Evolutionary conservation across 2,888 invertebrate species (phyloP).

Genomic region (Homarus gammarus): DNA sequence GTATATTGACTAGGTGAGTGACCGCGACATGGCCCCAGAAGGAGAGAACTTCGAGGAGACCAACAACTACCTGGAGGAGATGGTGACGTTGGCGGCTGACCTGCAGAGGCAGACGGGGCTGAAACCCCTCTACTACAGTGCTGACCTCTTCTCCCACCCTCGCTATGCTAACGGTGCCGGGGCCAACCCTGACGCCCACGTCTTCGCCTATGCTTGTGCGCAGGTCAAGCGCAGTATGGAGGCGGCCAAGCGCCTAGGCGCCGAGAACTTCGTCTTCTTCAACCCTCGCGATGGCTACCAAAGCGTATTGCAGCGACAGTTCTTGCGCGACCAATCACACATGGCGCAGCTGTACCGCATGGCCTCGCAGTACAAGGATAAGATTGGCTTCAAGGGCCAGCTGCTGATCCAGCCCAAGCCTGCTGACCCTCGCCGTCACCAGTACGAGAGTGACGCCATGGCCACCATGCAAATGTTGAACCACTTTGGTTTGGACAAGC

Average conservation of each 20-base stretch:
- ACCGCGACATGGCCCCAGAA: constrained; percentile 80
- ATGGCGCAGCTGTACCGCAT: constrained; percentile 75
- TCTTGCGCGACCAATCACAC: constrained; percentile 73
- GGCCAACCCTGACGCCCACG: constrained; percentile 72
- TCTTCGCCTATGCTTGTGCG: constrained; percentile 74
- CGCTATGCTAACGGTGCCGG: constrained; percentile 77
- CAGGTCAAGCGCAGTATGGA: constrained; percentile 72
- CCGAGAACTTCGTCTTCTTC: constrained; percentile 76
- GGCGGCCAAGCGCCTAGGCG: constrained; percentile 69
- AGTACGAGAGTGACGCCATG: constrained; percentile 73
- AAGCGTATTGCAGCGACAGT: constrained; percentile 72
- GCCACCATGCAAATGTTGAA: constrained; percentile 67
- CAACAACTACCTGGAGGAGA: constrained; percentile 79
- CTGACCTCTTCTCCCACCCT: constrained; percentile 80
- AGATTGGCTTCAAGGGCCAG: constrained; percentile 74
- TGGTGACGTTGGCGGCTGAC: constrained; percentile 78
- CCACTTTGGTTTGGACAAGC: constrained; percentile 71
- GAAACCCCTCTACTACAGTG: constrained; percentile 80
- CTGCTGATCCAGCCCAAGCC: constrained; percentile 75
- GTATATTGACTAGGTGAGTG: constrained; percentile 75
- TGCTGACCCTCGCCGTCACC: constrained; percentile 66
- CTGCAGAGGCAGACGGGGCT: constrained; percentile 79
- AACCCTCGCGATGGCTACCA: constrained; percentile 75
- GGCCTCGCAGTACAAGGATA: constrained; percentile 73
- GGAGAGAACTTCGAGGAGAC: constrained; percentile 79